A percentile compares a stretch with the other conserved stretches of the same genome.
Conservation (phyloP, 2,888 invertebrate genomes). For the Phanerotoma sp. region DNA sequence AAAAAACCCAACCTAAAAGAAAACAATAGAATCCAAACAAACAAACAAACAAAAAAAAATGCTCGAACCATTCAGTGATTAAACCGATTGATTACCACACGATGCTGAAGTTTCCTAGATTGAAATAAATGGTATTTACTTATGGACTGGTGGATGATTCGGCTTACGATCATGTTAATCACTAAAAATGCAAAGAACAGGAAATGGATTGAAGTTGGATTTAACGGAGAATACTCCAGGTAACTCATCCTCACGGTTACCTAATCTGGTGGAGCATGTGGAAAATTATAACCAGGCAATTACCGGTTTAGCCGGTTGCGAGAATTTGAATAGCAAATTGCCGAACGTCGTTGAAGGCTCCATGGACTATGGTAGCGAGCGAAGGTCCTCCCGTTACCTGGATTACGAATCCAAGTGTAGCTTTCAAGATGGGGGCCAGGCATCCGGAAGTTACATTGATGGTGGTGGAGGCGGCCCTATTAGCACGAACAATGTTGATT, state of each 20-base stretch:
- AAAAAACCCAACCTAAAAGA: not conserved
- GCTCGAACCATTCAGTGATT: not conserved
- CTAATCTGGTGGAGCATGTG: conserved; percentile 55
- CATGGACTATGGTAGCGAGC: conserved; percentile 58
- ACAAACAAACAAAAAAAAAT: not conserved
- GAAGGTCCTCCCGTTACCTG: conserved; percentile 56
- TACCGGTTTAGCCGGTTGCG: conserved; percentile 41
- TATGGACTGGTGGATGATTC: conserved; percentile 11
- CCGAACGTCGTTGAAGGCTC: conserved; percentile 57
- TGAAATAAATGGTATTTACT: not conserved
- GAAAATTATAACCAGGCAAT: conserved; percentile 42
- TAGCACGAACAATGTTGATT: conserved; percentile 22
- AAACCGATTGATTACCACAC: not conserved
- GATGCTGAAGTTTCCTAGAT: no score
- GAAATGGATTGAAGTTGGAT: conserved; percentile 55
- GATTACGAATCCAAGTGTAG: conserved; percentile 46
- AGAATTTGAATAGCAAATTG: conserved; percentile 56
- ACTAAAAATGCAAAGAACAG: conserved; percentile 54
- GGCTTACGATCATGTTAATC: conserved; percentile 51
- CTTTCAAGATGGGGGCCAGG: conserved; percentile 41
- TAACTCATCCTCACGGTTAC: conserved; percentile 52
- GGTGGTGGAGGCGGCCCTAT: conserved; percentile 20
- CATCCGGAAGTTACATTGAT: conserved; percentile 25
- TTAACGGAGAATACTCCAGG: conserved; percentile 56
- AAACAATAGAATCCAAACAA: no score